Evolutionary conservation across 2,888 invertebrate species (phyloP).

Genomic region (Amphipoea oculea): DNA sequence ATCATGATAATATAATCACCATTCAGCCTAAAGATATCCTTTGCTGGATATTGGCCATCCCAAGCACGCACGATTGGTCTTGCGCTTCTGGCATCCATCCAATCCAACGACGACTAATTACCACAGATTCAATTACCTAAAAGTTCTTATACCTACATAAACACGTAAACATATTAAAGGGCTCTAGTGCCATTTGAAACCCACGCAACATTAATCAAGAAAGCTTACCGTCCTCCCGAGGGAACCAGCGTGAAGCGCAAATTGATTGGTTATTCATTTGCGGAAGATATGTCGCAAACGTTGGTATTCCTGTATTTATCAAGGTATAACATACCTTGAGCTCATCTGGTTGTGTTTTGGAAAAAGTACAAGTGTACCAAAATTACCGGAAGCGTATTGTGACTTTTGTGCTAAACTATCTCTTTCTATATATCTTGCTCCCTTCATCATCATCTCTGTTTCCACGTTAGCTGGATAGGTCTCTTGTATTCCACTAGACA

Average conservation of each 20-base stretch:
- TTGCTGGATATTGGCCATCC: neutral
- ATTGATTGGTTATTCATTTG: slow-evolving; percentile 62
- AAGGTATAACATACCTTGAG: neutral
- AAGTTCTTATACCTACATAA: slow-evolving; percentile 5
- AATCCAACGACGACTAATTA: neutral
- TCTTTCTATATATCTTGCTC: neutral
- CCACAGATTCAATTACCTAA: slow-evolving; percentile 8
- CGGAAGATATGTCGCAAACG: slow-evolving; percentile 31
- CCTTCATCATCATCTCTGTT: neutral
- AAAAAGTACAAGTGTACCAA: neutral
- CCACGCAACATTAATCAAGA: slow-evolving; percentile 59
- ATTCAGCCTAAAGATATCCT: neutral
- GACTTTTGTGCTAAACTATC: neutral
- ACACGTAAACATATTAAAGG: slow-evolving; percentile 14
- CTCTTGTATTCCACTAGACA: neutral
- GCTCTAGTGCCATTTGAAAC: slow-evolving; percentile 34
- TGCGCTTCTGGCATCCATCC: neutral
- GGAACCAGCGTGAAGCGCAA: slow-evolving; percentile 48
- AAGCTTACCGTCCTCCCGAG: slow-evolving; percentile 43
- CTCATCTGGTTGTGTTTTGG: neutral
- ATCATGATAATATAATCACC: neutral
- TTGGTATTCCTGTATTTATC: slow-evolving; percentile 30
- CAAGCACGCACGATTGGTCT: neutral
- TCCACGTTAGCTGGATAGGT: neutral
- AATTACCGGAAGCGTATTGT: neutral